Evolutionary conservation across 2,113 vertebrate species (phyloP).

Genomic region (Pagrus major): DNA sequence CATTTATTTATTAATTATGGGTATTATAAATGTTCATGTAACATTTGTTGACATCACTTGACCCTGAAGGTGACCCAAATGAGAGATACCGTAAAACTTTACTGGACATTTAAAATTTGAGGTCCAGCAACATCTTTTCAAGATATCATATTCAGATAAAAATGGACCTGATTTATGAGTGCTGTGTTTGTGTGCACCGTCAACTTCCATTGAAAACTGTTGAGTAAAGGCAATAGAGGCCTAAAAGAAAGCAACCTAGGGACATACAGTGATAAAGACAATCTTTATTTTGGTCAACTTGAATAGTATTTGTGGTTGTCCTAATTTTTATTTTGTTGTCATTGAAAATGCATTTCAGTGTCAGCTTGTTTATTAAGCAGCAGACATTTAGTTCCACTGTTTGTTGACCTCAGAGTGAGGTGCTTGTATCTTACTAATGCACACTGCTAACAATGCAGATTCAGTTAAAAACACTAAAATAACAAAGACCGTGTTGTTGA

Average conservation of each 20-base stretch:
- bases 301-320: background rate
- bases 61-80: no score
- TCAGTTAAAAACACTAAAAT: background rate
- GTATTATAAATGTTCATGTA: no score
- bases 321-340: no score
- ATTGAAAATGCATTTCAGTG: no score
- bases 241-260: background rate
- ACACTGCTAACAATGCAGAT: background rate
- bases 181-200: background rate
- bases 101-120: background rate
- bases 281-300: background rate
- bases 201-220: background rate
- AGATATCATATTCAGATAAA: background rate
- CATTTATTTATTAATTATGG: no score
- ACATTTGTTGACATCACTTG: no score
- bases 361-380: background rate
- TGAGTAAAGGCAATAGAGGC: background rate
- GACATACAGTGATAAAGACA: background rate
- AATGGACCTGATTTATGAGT: background rate
- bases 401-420: background rate
- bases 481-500: constrained; percentile 8
- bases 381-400: background rate
- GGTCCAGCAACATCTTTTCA: background rate
- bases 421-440: background rate
- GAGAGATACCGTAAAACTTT: no score